Evolutionary conservation across 2,113 vertebrate genomes (phyloP).

Genomic region (Pagrus major): DNA sequence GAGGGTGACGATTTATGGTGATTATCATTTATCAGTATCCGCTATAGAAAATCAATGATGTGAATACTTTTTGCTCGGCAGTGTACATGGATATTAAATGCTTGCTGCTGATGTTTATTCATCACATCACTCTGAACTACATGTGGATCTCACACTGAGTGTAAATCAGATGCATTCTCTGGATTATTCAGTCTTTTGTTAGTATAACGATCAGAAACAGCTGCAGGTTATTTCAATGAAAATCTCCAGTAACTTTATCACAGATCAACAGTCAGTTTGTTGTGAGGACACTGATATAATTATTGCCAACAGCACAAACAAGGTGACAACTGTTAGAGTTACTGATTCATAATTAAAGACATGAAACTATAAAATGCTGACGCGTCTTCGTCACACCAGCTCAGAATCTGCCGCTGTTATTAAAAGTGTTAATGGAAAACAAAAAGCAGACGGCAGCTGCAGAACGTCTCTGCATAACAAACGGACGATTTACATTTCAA

Average conservation of each 20-base stretch:
- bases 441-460: not conserved
- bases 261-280: not conserved
- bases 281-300: not conserved
- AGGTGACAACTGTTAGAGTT: not conserved
- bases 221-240: too few species aligned
- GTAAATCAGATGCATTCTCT: too few species aligned
- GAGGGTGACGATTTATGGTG: not conserved
- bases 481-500: not conserved
- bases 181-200: too few species aligned
- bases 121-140: too few species aligned
- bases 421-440: not conserved
- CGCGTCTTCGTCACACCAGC: not conserved
- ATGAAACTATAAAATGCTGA: not conserved
- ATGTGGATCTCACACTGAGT: too few species aligned
- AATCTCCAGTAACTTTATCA: not conserved
- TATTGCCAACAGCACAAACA: not conserved
- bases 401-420: not conserved
- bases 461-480: not conserved
- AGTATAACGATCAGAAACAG: too few species aligned
- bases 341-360: not conserved
- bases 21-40: too few species aligned
- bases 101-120: too few species aligned
- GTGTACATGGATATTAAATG: too few species aligned
- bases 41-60: too few species aligned
- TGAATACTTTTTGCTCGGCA: too few species aligned